Evolutionary conservation across 2,113 vertebrate genomes (phyloP), one percentile per base, ranked within the genome.

Genomic region (Oncorhynchus masou): DNA sequence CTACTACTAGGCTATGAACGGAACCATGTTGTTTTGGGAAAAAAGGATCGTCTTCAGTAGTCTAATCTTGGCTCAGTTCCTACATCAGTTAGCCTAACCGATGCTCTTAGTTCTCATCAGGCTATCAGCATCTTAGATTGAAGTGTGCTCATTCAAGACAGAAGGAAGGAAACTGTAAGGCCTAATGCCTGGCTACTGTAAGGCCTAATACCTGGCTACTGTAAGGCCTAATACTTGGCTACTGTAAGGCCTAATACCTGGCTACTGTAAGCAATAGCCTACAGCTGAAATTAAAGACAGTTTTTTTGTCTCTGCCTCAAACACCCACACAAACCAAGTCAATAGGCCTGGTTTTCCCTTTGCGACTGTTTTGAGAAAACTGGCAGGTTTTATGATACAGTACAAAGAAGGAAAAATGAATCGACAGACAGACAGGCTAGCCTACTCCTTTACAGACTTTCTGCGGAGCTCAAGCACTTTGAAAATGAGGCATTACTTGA

Each of bases 401-500:
- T 9, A 39, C 34, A 39, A 39, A 39, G 34, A 16, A 51, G 8
- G 49, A 5, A 19, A 9, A 54, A 54, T 54, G 16, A 54, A 54
- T 54, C 49, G 6, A 34, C 34, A 34, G 49, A 54, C 49, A 54
- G 49, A 54, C 49, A 54, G 49, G 9, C 49, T 15, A 54, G 4
- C 49, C 49, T 54, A 54, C 16, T 54, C 49, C 49, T 54, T 54
- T 54, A 16, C 2, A 54, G 49, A 54, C 49, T 54, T 54, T 54
- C 49, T 54, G 49, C 49, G 4, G 49, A 54, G 15, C 49, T 54
- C 49, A 54, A 80, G 84, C 86, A 88, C 86, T 88, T 88, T 84
- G 82, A 82, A 87, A 66, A 88, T 82, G 77, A 83, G 71, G 82
- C 80, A 70, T 89, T 90, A 90, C 90, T 91, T 90, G 81, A 67